phyloP scores from a whole-genome alignment of 2,888 invertebrate species.

The Caenorhabditis japonica region DNA sequence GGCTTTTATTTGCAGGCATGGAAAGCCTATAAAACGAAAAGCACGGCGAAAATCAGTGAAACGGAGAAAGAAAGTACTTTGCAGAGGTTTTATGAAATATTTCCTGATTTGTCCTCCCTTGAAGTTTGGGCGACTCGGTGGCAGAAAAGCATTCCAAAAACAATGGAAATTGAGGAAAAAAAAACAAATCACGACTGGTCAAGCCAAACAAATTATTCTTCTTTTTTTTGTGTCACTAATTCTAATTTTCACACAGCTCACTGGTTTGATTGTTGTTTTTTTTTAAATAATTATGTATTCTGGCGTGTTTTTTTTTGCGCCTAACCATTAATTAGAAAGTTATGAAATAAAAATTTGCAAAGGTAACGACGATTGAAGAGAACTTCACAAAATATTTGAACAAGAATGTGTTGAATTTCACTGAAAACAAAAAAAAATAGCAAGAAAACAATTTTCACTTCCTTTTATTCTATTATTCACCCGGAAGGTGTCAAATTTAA shows the following conservation, averaged over 20 bases:
- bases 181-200: constrained; percentile 4
- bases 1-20: constrained; percentile 2
- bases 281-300: constrained; percentile 28
- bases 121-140: too few relatives aligned
- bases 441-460: too few relatives aligned
- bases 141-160: not conserved
- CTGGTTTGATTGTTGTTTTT: too few relatives aligned
- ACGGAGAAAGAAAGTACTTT: not conserved
- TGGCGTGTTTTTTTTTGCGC: constrained; percentile 30
- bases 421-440: too few relatives aligned
- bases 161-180: not conserved
- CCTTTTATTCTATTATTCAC: too few relatives aligned
- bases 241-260: constrained; percentile 33
- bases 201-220: constrained; percentile 7
- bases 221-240: constrained; percentile 29
- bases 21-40: not conserved
- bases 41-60: too few relatives aligned
- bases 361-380: too few relatives aligned
- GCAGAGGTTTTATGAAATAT: constrained; percentile 14
- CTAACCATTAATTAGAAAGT: constrained; percentile 32
- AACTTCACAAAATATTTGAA: too few relatives aligned
- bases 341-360: constrained; percentile 2
- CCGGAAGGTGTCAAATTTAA: constrained; percentile 37
- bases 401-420: not conserved
- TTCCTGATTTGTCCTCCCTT: not conserved